phyloP scores from a whole-genome alignment of 2,797 vertebrate species.

The Cheirogaleus major region DNA sequence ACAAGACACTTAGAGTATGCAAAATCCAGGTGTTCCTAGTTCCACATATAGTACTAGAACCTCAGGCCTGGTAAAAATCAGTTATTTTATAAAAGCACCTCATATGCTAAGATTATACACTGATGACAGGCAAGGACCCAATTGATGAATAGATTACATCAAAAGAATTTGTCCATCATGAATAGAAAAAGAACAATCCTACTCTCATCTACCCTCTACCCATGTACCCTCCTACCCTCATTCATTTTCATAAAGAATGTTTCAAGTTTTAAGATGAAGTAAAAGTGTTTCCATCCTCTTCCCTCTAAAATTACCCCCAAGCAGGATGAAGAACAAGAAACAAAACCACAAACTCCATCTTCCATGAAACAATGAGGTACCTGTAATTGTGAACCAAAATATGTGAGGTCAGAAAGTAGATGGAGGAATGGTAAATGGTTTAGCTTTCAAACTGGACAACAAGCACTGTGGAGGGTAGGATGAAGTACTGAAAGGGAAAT shows the following conservation, averaged over 20 bases:
- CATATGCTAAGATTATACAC: neutral
- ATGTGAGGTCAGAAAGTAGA: neutral
- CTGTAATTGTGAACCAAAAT: neutral
- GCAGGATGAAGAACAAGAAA: neutral
- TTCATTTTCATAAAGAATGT: constrained; percentile 7
- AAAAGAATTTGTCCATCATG: neutral
- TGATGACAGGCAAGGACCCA: neutral
- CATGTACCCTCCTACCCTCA: neutral
- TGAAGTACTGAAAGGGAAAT: neutral
- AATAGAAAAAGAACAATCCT: neutral
- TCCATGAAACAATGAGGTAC: neutral
- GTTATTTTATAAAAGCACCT: neutral
- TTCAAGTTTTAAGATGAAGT: neutral
- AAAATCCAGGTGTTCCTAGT: neutral
- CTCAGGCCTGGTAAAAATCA: neutral
- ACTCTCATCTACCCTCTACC: neutral
- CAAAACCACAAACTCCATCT: constrained; percentile 1
- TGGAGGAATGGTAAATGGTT: neutral
- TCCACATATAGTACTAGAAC: neutral
- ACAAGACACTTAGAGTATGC: neutral
- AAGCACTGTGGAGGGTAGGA: neutral
- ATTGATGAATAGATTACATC: neutral
- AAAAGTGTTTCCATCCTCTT: constrained; percentile 7
- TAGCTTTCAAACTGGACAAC: neutral
- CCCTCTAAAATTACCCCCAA: neutral